Conservation (phyloP, 2,888 invertebrate genomes). For the Zeuzera pyrina region DNA sequence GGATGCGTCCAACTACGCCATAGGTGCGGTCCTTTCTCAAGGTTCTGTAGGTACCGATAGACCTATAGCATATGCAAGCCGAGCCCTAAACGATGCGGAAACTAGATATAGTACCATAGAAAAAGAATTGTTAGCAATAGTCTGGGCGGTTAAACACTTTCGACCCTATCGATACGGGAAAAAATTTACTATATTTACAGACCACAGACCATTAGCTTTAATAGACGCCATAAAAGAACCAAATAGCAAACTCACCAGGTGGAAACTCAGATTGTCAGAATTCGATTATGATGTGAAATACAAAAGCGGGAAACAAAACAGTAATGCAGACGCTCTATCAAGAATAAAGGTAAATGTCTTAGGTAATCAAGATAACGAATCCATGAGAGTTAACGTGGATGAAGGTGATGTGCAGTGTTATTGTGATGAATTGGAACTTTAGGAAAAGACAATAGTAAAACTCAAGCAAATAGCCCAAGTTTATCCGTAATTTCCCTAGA, state of each 20-base stretch:
- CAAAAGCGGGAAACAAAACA: slow-evolving; percentile 24
- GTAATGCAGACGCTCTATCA: slow-evolving; percentile 20
- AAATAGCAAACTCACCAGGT: slow-evolving; percentile 22
- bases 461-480: no score
- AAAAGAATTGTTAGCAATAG: slow-evolving; percentile 12
- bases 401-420: no score
- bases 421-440: no score
- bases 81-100: slow-evolving; percentile 7
- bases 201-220: slow-evolving; percentile 14
- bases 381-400: slow-evolving; percentile 8
- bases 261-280: slow-evolving; percentile 26
- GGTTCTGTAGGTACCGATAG: slow-evolving; percentile 15
- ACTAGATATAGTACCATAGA: slow-evolving; percentile 11
- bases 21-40: slow-evolving; percentile 22
- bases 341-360: slow-evolving; percentile 12
- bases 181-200: slow-evolving; percentile 18
- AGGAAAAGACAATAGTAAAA: no score
- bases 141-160: slow-evolving; percentile 16
- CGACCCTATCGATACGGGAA: slow-evolving; percentile 27
- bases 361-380: slow-evolving; percentile 6
- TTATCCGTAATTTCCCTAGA: no score
- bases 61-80: slow-evolving; percentile 11
- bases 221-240: slow-evolving; percentile 22
- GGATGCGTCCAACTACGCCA: slow-evolving; percentile 25
- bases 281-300: slow-evolving; percentile 24